Evolutionary conservation across 2,888 invertebrate genomes (phyloP).

Genomic region (Habrosyne pyritoides): DNA sequence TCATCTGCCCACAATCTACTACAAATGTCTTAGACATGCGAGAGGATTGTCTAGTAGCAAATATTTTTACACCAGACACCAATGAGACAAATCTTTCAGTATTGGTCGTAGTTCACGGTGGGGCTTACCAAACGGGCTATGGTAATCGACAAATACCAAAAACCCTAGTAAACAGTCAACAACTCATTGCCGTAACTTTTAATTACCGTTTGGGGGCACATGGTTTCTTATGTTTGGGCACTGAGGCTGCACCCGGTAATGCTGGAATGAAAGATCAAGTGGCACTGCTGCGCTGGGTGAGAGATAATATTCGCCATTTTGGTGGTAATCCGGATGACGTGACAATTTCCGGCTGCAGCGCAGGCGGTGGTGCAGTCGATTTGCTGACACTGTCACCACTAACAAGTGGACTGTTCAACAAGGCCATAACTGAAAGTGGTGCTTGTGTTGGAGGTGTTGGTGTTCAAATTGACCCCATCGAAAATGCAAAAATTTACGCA

Average conservation of each 20-base stretch:
- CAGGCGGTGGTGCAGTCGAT: slow-evolving; percentile 56
- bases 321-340: slow-evolving; percentile 64
- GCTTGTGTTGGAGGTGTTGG: slow-evolving; percentile 37
- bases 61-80: slow-evolving; percentile 56
- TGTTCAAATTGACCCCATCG: slow-evolving; percentile 51
- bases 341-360: slow-evolving; percentile 55
- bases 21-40: slow-evolving; percentile 13
- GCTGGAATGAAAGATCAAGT: slow-evolving; percentile 69
- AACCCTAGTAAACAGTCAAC: slow-evolving; percentile 38
- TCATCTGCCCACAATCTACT: slow-evolving; percentile 42
- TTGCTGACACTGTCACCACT: slow-evolving; percentile 52
- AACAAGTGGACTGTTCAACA: slow-evolving; percentile 53
- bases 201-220: slow-evolving; percentile 57
- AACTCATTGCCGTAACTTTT: slow-evolving; percentile 52
- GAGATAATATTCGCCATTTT: slow-evolving; percentile 55
- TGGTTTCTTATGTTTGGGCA: slow-evolving; percentile 63
- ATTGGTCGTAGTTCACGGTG: slow-evolving; percentile 69
- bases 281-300: slow-evolving; percentile 54
- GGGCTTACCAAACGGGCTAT: slow-evolving; percentile 59
- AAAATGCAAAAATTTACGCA: slow-evolving; percentile 52
- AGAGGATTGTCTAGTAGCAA: slow-evolving; percentile 64
- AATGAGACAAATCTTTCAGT: slow-evolving; percentile 53
- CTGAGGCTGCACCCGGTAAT: slow-evolving; percentile 58
- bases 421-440: slow-evolving; percentile 58
- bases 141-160: slow-evolving; percentile 42